phyloP scores from a whole-genome alignment of 2,113 vertebrate genomes.

The Potamarius usumacintae region DNA sequence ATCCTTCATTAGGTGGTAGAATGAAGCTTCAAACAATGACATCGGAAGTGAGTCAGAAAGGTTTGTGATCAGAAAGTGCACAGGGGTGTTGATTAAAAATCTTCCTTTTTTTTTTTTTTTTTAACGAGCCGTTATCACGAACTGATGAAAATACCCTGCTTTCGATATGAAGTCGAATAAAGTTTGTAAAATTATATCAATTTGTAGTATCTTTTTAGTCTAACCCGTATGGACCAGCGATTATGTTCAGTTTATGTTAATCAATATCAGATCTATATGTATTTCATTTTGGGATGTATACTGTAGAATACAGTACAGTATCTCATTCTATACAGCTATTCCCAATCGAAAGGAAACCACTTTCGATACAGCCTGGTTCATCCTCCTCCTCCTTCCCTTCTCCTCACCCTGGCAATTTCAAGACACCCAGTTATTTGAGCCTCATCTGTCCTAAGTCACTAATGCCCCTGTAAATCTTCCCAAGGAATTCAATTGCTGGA shows the following conservation, averaged over 20 bases:
- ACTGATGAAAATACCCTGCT: not conserved
- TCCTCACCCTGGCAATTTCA: not conserved
- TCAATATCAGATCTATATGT: not conserved
- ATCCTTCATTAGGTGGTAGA: not conserved
- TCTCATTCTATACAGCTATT: not conserved
- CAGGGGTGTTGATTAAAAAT: not conserved
- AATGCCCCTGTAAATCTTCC: conserved; percentile 12
- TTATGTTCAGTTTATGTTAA: not conserved
- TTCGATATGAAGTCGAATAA: not conserved
- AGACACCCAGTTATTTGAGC: conserved; percentile 24
- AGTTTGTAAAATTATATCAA: not conserved
- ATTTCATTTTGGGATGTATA: not conserved
- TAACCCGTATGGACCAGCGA: not conserved
- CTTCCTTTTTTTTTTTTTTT: not conserved
- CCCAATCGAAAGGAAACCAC: not conserved
- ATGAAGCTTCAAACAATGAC: conserved; percentile 2
- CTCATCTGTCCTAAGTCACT: conserved; percentile 39
- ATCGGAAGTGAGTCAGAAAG: not conserved
- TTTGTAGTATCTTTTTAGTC: not conserved
- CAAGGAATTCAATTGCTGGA: not conserved
- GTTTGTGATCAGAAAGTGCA: not conserved
- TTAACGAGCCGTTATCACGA: not conserved
- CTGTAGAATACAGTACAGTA: not conserved
- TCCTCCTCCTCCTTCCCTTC: not conserved
- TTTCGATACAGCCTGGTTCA: not conserved